Evolutionary conservation across 2,797 vertebrate genomes (phyloP), one percentile per base, ranked within the genome.

Genomic region (Scleropages formosus): DNA sequence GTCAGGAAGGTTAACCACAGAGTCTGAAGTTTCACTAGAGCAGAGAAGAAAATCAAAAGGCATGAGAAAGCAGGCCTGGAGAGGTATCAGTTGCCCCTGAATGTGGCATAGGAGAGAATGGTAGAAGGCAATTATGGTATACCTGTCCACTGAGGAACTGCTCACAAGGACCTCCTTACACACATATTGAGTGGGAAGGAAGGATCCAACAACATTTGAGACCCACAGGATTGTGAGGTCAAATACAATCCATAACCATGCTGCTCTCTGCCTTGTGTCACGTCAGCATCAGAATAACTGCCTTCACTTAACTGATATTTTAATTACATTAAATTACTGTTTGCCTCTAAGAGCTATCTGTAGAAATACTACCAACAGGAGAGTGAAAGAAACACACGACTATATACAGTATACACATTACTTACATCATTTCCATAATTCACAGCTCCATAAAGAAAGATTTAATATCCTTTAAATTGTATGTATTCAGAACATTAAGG

Each of bases 401-500:
- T 72, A 72, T 58, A 39, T 59, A 31, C 18, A n/a, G 59, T 20
- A 61, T 4, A 58, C 69, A 27, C n/a, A 72, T 72, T 26, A 72
- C 31, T 58, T 51, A 71, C 53, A 18, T 24, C 26, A 27, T 27
- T 72, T 72, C 31, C 26, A 53, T 8, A 58, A 53, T 71, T 71
- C 68, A 53, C 68, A 27, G 24, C 51, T 51, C 16, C 68, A 71
- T 71, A 56, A 71, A 71, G n/a, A 58, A 27, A 59, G 53, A 26
- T 69, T 69, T 69, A 69, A 51, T 47, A 27, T 0, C 22, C 66
- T 22, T 27, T 49, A 47, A 68, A 69, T 53, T 69, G 69, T 56
- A 69, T 47, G 46, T 47, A 46, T 69, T 51, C 46, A 26, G 31
- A 39, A 39, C 31, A 39, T 6, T 39, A 6, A 39, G 31, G 31